Evolutionary conservation across 2,797 vertebrate species (phyloP), one percentile per base, ranked within the genome.

Genomic region (Okamejei kenojei): DNA sequence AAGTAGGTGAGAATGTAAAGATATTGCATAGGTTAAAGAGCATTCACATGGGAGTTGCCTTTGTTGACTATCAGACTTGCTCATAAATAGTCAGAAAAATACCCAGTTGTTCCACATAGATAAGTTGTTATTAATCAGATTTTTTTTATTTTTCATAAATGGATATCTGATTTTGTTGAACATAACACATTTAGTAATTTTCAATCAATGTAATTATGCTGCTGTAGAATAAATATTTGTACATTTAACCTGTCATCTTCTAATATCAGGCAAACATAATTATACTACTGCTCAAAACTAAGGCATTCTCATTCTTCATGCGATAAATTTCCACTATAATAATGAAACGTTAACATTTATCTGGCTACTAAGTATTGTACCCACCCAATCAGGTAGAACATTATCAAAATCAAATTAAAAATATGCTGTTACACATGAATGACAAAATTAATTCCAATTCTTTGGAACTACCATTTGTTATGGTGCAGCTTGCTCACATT

Each of bases 161-260:
- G 58, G 54, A 13, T 86, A 61, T 86, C 61, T 63, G 11, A 86
- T 65, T 35, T 88, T 65, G 58, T 86, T 63, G 13, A 3, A 61
- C 81, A 84, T 61, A 58, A 61, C 15, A 38, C 81, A 84, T 61
- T 61, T 65, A 17, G 58, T 6, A 65, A 88, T 86, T 58, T 63
- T 86, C 82, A 61, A 1, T 26, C 61, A 65, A 88, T 17, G 19
- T 88, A n/a, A 86, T 65, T 65, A 65, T 88, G 13, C n/a, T 32
- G 61, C 61, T 19, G 63, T 8, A 15, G 58, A 86, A 26, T 29
- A 65, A 88, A 15, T 6, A 32, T 17, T 84, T 84, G 9, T 84
- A 84, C n/a, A 29, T 84, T 84, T 86, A 86, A 32, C 82, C 63
- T 15, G 15, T 86, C 82, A 65, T 35, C 84, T 88, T 65, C 58